A percentile compares a stretch with the other conserved stretches of the same genome.
These are phyloP conservation scores for Apis cerana DNA, from an alignment of 1,140 invertebrate genomes.

Conservation along the genomic window DNA sequence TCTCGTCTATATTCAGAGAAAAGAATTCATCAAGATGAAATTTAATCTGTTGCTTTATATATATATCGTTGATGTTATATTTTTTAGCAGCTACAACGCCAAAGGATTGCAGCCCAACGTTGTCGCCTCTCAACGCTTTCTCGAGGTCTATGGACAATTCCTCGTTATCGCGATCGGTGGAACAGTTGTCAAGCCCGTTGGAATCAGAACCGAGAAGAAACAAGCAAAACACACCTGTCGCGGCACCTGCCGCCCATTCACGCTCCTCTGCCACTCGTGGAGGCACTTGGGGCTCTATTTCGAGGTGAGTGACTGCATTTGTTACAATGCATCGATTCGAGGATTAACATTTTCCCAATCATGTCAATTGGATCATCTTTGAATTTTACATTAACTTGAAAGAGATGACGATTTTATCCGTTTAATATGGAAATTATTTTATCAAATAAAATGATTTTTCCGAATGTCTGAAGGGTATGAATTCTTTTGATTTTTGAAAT, in stretches of 20 bases:
- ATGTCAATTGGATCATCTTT: neutral
- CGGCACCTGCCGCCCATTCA: constrained; percentile 76
- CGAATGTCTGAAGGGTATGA: too few species aligned
- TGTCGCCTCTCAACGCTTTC: constrained; percentile 90
- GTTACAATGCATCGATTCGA: neutral
- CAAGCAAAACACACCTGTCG: constrained; percentile 75
- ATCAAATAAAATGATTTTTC: neutral
- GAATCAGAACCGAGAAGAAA: constrained; percentile 82
- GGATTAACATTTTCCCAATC: neutral
- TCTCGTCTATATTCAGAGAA: too few species aligned
- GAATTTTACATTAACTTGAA: neutral
- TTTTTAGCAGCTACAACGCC: constrained; percentile 86
- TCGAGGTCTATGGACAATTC: constrained; percentile 88
- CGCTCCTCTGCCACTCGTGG: constrained; percentile 78
- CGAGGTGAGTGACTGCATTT: constrained; percentile 69
- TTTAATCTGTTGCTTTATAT: neutral
- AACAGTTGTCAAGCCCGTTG: constrained; percentile 86
- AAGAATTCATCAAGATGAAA: too few species aligned
- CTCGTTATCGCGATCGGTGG: constrained; percentile 89
- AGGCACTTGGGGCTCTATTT: constrained; percentile 82
- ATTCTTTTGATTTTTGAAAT: too few species aligned
- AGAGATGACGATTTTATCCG: neutral
- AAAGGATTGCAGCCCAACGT: constrained; percentile 91
- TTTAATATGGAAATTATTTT: neutral
- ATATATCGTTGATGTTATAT: neutral